These are phyloP conservation scores for Pseudochirops cupreus DNA, from an alignment of 2,797 vertebrate genomes.

Conservation along the genomic window DNA sequence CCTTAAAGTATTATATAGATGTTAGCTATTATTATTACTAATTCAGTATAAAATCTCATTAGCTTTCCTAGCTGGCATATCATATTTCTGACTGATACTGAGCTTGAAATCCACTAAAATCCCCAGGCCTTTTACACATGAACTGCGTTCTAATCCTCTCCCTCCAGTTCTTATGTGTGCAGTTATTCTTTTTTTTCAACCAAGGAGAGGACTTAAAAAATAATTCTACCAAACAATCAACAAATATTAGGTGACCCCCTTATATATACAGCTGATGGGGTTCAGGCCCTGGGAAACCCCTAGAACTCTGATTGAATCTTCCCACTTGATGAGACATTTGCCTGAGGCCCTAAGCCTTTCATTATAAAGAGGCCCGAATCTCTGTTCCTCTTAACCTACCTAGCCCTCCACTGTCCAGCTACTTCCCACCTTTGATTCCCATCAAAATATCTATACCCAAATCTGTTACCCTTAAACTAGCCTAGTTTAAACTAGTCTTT, in stretches of 20 bases:
- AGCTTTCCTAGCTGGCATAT: not conserved
- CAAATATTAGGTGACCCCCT: not conserved
- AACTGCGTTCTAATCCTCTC: not conserved
- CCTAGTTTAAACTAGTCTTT: too few relatives aligned
- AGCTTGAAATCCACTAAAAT: not conserved
- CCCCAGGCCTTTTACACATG: not conserved
- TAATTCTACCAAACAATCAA: not conserved
- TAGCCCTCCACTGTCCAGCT: too few relatives aligned
- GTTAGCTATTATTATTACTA: not conserved
- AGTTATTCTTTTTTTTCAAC: not conserved
- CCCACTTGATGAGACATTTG: too few relatives aligned
- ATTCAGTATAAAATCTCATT: not conserved
- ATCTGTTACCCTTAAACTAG: too few relatives aligned
- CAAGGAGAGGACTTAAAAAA: not conserved
- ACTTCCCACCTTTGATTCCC: too few relatives aligned
- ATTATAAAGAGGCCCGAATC: too few relatives aligned
- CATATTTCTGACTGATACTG: not conserved
- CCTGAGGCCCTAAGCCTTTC: too few relatives aligned
- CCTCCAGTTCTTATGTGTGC: not conserved
- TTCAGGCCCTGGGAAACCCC: too few relatives aligned
- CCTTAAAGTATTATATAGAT: not conserved
- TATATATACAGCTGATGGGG: not conserved
- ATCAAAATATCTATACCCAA: too few relatives aligned
- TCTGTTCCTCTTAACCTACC: too few relatives aligned
- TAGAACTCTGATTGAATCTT: too few relatives aligned